Base-by-base conservation (phyloP, 2,888 invertebrate genomes). In the Dynastes maya region DNA sequence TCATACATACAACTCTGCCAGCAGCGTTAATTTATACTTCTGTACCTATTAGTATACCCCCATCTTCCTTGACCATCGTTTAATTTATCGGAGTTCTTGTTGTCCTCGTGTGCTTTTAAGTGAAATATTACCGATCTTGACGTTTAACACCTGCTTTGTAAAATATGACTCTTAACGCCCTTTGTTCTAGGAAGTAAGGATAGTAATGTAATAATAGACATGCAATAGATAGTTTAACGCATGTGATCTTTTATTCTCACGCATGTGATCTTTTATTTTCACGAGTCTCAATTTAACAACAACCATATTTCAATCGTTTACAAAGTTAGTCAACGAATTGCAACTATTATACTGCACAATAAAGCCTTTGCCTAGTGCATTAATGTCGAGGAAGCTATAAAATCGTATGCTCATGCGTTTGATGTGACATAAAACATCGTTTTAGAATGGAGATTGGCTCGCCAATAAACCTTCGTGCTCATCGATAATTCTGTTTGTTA, bases 401-500 rank as follows among this genome's bases (percentile, higher is more conserved):
- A 53, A 55, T 71, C 27, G 22, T 51, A 68, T 11, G 8, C 45
- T 8, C 11, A 51, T 8, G 55, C 22, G 8, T 1, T 9, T 55
- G 45, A 16, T 13, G 55, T 22, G 58, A 55, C 37, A 71, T 55
- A 71, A 71, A 32, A 53, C 55, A n/a, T 32, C 55, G n/a, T 11
- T 45, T 55, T 55, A 53, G 37, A 71, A 71, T 16, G 55, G 6
- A 71, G 53, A 29, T 29, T 65, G 32, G 71, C 11, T 71, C 29
- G 55, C 37, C 71, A 71, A 71, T 71, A 71, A 71, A 71, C 53
- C 55, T 71, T 71, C 32, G 55, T 55, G 55, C 32, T 11, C 71
- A 2, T 37, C 71, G 71, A 71, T 71, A 71, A 55, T 53, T 55
- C 37, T 71, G 71, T 71, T 71, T 71, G 71, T 53, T 55, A n/a